Evolutionary conservation across 2,113 vertebrate species (phyloP).

Genomic region (Pundamilia nyererei): DNA sequence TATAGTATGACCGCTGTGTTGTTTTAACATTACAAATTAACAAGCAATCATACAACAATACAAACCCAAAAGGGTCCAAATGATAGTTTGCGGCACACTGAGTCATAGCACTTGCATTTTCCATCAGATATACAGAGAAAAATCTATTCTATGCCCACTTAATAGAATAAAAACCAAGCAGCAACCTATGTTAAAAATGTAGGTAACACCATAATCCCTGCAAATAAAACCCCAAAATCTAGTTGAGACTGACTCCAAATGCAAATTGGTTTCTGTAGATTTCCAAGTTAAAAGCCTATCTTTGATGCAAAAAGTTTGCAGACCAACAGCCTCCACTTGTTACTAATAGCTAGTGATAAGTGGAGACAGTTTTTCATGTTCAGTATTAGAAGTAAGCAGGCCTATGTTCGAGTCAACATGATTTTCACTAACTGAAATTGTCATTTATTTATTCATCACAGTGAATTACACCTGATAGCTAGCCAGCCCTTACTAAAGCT

Average conservation of each 20-base stretch:
- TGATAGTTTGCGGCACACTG: neutral
- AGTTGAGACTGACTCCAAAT: neutral
- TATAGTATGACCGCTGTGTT: neutral
- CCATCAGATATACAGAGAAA: neutral
- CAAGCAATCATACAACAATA: neutral
- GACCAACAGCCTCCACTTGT: neutral
- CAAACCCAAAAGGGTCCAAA: neutral
- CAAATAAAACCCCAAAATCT: rapidly evolving
- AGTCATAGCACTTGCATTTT: neutral
- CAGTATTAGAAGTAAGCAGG: neutral
- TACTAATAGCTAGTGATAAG: neutral
- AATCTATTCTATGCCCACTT: neutral
- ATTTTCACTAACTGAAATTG: neutral
- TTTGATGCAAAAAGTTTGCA: neutral
- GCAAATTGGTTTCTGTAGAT: neutral
- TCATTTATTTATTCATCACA: neutral
- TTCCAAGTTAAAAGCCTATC: neutral
- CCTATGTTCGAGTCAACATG: neutral
- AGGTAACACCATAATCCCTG: neutral
- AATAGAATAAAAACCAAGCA: neutral
- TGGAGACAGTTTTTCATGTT: neutral
- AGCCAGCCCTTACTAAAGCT: neutral
- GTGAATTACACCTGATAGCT: neutral
- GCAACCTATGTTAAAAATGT: neutral
- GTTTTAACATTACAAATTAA: neutral